Percentiles rank a stretch among this genome's conserved stretches.
These are phyloP conservation scores for Colinus virginianus DNA, from an alignment of 2,113 vertebrate species.

Conservation along the genomic window DNA sequence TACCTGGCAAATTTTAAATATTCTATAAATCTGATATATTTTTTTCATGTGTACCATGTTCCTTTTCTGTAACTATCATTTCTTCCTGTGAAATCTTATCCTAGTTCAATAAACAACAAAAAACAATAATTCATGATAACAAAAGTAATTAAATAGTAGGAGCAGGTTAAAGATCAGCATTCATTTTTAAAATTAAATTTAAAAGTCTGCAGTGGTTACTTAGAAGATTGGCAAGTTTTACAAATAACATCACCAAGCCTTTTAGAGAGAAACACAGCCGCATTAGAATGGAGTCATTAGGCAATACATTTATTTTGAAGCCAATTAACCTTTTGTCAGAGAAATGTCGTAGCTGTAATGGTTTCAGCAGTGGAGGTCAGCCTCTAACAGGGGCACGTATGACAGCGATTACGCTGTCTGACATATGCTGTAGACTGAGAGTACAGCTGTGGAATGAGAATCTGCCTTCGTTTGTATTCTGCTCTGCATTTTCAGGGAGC, in stretches of 20 bases:
- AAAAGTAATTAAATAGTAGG: slow-evolving; percentile 76
- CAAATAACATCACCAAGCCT: slow-evolving; percentile 78
- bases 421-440: slow-evolving; percentile 68
- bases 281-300: slow-evolving; percentile 83
- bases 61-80: not conserved
- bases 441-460: slow-evolving; percentile 44
- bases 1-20: not conserved
- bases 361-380: slow-evolving; percentile 78
- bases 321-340: slow-evolving; percentile 88
- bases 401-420: slow-evolving; percentile 74
- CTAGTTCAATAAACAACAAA: slow-evolving; percentile 46
- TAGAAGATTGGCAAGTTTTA: slow-evolving; percentile 82
- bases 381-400: slow-evolving; percentile 74
- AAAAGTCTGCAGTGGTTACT: slow-evolving; percentile 74
- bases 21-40: not conserved
- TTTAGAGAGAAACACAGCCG: slow-evolving; percentile 75
- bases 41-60: not conserved
- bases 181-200: slow-evolving; percentile 81
- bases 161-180: slow-evolving; percentile 72
- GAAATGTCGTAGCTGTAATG: slow-evolving; percentile 74
- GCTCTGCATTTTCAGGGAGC: slow-evolving; percentile 77
- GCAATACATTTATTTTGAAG: slow-evolving; percentile 87
- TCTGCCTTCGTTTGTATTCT: slow-evolving; percentile 78
- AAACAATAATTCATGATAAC: slow-evolving; percentile 51
- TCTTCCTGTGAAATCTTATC: slow-evolving; percentile 31